phyloP scores from a whole-genome alignment of 2,113 vertebrate genomes.

The Otocyon megalotis region DNA sequence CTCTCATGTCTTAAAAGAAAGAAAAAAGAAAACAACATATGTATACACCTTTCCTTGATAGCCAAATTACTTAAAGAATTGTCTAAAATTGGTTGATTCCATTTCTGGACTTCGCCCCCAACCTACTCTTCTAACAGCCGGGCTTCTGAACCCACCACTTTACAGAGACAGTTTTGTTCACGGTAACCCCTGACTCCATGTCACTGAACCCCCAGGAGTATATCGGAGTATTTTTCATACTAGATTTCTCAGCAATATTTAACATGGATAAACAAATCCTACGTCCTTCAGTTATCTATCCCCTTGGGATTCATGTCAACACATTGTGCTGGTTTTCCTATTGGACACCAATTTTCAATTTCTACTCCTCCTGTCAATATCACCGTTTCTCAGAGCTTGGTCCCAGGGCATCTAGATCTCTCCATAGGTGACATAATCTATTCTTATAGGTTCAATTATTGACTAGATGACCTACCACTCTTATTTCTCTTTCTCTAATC shows the following conservation, averaged over 20 bases:
- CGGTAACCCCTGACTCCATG: background rate
- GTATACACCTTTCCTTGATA: background rate
- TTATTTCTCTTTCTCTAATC: background rate
- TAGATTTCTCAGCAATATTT: background rate
- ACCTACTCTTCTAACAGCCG: background rate
- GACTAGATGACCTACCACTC: background rate
- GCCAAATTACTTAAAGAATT: background rate
- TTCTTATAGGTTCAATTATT: background rate
- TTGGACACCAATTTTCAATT: background rate
- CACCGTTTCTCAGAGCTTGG: background rate
- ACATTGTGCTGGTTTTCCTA: background rate
- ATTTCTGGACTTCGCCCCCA: background rate
- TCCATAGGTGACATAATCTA: background rate
- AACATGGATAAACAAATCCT: slow-evolving; percentile 5
- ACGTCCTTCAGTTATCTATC: background rate
- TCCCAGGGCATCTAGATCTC: background rate
- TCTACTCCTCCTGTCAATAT: background rate
- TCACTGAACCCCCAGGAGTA: background rate
- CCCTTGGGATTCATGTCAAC: background rate
- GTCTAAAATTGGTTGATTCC: background rate
- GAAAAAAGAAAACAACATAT: background rate
- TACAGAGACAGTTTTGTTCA: background rate
- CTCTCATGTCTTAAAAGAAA: background rate
- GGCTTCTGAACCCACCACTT: background rate
- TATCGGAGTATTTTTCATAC: background rate